Evolutionary conservation across 2,797 vertebrate genomes (phyloP).

Genomic region (Pseudomugil gertrudae): DNA sequence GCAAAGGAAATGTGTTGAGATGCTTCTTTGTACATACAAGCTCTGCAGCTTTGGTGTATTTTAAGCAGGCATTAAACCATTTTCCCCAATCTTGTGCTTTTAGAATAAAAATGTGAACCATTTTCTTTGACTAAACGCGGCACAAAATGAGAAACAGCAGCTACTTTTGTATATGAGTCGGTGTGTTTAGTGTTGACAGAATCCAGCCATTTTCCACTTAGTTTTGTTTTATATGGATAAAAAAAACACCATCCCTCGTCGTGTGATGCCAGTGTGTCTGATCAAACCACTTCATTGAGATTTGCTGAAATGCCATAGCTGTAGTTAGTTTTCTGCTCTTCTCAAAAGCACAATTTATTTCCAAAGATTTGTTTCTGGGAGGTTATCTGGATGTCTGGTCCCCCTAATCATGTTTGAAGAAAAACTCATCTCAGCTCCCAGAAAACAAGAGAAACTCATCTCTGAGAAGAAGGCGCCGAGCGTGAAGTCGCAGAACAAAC

Average conservation of each 20-base stretch:
- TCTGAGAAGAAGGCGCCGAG: slow-evolving; percentile 37
- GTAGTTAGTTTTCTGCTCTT: slow-evolving; percentile 48
- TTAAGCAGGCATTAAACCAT: background rate
- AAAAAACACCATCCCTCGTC: slow-evolving; percentile 20
- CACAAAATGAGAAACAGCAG: background rate
- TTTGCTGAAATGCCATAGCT: slow-evolving; percentile 30
- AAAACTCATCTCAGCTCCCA: slow-evolving; percentile 49
- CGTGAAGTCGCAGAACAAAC: slow-evolving; percentile 62
- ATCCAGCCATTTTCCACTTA: slow-evolving; percentile 5
- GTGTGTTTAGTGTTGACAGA: slow-evolving; percentile 20
- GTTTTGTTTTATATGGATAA: slow-evolving; percentile 15
- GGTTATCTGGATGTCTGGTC: slow-evolving; percentile 59
- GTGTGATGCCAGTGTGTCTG: slow-evolving; percentile 40
- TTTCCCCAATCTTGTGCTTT: background rate
- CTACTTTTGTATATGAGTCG: background rate
- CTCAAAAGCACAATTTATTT: slow-evolving; percentile 56
- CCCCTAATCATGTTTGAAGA: slow-evolving; percentile 65
- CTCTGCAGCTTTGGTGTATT: background rate
- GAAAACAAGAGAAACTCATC: slow-evolving; percentile 63
- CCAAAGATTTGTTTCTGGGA: slow-evolving; percentile 50
- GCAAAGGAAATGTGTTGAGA: background rate
- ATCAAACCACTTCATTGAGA: slow-evolving; percentile 41
- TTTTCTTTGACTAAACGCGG: background rate
- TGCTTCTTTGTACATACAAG: background rate
- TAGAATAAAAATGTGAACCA: slow-evolving; percentile 12